Base-by-base conservation (phyloP, 2,888 invertebrate genomes). In the Drosophila kokeensis region DNA sequence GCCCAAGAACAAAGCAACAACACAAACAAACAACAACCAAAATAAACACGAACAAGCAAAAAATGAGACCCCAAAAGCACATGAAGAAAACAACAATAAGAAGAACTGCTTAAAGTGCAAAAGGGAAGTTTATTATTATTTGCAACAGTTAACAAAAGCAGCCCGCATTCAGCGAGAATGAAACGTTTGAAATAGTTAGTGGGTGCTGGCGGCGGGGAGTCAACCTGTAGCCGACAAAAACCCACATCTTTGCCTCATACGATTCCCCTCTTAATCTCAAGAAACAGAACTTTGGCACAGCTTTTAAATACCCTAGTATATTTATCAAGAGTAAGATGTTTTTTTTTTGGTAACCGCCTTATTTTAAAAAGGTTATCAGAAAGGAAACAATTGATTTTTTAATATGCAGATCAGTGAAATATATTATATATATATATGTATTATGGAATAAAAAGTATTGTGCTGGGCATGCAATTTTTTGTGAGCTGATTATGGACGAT, bases 81-180 rank as follows among this genome's bases (percentile, higher is more conserved):
- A 79, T 79, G 68, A 36, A 32, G 61, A 54, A 66, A 62, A 69
- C 42, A 70, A 69, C 53, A 68, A 78, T 52, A 60, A 50, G 54
- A 52, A 49, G 48, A 71, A 66, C 50, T 58, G 60, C 76, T 66
- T 71, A 27, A 75, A 69, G 70, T 79, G 75, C 69, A 63, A 55
- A 75, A 64, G 49, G 76, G 77, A 81, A 76, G 77, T 81, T 45
- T 63, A 81, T 78, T 75, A 75, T 79, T 83, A 86, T 83, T 81
- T 79, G 83, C 81, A 69, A 78, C 83, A 81, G 81, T 86, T 73
- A 83, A 73, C 83, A 83, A 67, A 67, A 73, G 62, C 68, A 78
- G 62, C 68, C 66, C 76, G 76, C 68, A 66, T 54, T 42, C 48
- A 55, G 58, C n/a, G 21, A 8, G 27, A 42, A 49, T 24, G 45